phyloP scores from a whole-genome alignment of 2,888 invertebrate genomes.

The Agonopterix arenella region DNA sequence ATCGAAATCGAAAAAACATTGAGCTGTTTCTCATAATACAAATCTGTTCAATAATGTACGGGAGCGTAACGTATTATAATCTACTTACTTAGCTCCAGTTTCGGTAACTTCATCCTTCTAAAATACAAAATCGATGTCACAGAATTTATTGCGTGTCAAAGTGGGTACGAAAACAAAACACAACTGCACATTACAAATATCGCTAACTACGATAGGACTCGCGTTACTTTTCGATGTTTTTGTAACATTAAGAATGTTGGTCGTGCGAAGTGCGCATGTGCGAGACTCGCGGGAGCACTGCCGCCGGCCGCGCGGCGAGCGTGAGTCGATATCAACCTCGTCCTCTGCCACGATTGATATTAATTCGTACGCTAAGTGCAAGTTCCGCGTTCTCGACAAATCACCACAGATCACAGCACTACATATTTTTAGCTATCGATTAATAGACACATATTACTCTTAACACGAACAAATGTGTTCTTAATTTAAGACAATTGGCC shows the following conservation, averaged over 20 bases:
- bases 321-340: constrained; percentile 18
- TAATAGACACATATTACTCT: constrained; percentile 38
- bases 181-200: no score
- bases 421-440: constrained; percentile 22
- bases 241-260: constrained; percentile 7
- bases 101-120: constrained; percentile 55
- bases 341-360: constrained; percentile 20
- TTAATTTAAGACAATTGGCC: constrained; percentile 62
- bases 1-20: no score
- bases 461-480: constrained; percentile 57
- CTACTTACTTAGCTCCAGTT: constrained; percentile 55
- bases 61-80: neutral
- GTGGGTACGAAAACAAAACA: no score
- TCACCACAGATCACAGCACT: constrained; percentile 20
- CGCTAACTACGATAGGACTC: no score
- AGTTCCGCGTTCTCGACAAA: constrained; percentile 18
- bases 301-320: constrained; percentile 13
- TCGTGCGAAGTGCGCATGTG: constrained; percentile 31
- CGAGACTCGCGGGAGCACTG: constrained; percentile 41
- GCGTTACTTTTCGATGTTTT: constrained; percentile 26
- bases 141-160: no score
- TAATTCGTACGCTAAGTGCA: constrained; percentile 18
- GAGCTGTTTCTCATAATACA: no score
- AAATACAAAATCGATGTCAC: constrained; percentile 4
- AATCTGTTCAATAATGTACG: no score